Percentiles rank a stretch among this genome's conserved stretches.
phyloP scores from a whole-genome alignment of 1,140 invertebrate species.

The Helicoverpa armigera region DNA sequence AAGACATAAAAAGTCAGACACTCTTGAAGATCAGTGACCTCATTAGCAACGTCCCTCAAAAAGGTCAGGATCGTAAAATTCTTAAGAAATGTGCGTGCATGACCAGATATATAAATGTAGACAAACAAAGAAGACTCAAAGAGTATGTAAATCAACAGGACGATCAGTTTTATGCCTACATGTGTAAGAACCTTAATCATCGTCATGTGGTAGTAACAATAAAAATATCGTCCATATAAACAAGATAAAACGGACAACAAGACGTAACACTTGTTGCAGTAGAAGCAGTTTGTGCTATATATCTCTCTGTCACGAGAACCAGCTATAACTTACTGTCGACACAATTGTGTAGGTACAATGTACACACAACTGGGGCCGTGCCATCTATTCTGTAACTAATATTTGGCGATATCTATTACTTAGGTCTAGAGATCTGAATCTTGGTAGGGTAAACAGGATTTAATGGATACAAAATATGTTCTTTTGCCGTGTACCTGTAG shows the following conservation, averaged over 20 bases:
- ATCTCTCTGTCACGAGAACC: not conserved
- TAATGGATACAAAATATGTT: too few relatives aligned
- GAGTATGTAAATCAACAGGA: too few relatives aligned
- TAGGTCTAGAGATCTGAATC: not conserved
- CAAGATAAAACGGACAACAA: not conserved
- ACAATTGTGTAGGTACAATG: conserved; percentile 21
- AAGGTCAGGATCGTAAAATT: too few relatives aligned
- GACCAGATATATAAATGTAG: too few relatives aligned
- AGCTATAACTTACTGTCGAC: conserved; percentile 12
- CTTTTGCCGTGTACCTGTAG: too few relatives aligned
- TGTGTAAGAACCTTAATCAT: not conserved
- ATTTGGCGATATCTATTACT: not conserved
- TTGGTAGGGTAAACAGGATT: not conserved
- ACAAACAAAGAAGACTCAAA: too few relatives aligned
- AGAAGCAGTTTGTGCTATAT: conserved; percentile 17
- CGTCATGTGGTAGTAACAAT: not conserved
- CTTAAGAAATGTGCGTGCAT: too few relatives aligned
- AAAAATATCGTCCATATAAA: not conserved
- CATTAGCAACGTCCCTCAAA: too few relatives aligned
- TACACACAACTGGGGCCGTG: conserved; percentile 10
- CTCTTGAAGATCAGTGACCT: too few relatives aligned
- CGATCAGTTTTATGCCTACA: too few relatives aligned
- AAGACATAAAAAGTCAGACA: too few relatives aligned
- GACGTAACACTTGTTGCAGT: conserved; percentile 17
- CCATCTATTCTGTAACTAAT: conserved; percentile 2